A percentile compares a stretch with the other conserved stretches of the same genome.
Conservation (phyloP, 2,113 vertebrate genomes). For the Brienomyrus longianalis region DNA sequence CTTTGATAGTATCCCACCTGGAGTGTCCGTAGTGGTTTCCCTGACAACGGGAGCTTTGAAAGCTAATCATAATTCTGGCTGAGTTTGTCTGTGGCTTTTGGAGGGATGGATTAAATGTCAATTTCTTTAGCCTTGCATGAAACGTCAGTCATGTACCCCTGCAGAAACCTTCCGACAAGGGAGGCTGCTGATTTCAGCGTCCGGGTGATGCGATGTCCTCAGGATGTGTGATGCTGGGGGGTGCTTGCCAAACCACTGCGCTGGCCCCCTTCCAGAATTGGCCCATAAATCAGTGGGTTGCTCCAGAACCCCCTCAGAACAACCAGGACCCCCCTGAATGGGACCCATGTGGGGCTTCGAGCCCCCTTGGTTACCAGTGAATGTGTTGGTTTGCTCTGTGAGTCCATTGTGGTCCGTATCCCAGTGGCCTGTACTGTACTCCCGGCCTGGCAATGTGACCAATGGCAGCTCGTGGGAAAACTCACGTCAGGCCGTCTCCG, state of each 20-base stretch:
- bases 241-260: neutral
- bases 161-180: neutral
- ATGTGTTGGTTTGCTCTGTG: neutral
- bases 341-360: neutral
- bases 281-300: neutral
- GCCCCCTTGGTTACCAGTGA: constrained; percentile 5
- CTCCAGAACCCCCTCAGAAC: neutral
- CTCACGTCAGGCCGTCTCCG: neutral
- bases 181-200: neutral
- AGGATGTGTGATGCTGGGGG: neutral
- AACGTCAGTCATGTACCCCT: neutral
- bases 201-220: neutral
- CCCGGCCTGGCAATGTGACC: neutral
- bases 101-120: neutral
- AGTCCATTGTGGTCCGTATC: neutral
- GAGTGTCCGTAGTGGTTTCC: neutral
- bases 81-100: neutral
- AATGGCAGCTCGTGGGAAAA: neutral
- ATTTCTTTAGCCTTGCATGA: neutral
- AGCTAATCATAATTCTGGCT: neutral
- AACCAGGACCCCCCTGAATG: neutral
- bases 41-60: neutral
- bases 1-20: neutral
- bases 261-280: neutral
- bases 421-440: neutral